These are phyloP conservation scores for Julus scandinavius DNA, from an alignment of 2,888 invertebrate species.

Conservation along the genomic window DNA sequence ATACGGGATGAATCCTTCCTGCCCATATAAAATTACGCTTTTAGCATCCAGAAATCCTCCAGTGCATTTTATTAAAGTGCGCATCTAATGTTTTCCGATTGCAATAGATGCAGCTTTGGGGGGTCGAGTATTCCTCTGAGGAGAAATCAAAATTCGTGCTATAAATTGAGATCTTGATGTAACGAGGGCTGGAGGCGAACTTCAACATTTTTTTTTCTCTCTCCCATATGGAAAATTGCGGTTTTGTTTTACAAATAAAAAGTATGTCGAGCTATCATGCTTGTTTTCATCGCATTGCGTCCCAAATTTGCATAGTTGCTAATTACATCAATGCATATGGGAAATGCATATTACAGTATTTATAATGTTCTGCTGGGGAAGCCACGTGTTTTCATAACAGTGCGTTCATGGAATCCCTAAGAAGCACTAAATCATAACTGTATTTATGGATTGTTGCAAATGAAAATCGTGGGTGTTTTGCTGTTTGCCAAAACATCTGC, in stretches of 20 bases:
- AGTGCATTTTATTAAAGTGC: conserved; percentile 23
- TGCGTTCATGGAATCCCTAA: neutral
- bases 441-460: neutral
- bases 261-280: neutral
- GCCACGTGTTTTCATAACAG: neutral
- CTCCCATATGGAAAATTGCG: conserved; percentile 16
- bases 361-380: neutral
- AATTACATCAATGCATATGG: neutral
- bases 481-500: conserved; percentile 13
- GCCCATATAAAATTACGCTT: neutral
- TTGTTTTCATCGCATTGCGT: neutral
- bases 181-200: conserved; percentile 10
- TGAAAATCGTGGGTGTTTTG: neutral
- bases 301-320: conserved; percentile 24
- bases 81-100: conserved; percentile 32
- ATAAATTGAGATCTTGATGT: conserved; percentile 7
- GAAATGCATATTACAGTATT: neutral
- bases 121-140: neutral
- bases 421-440: neutral
- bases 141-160: conserved; percentile 7
- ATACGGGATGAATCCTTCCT: neutral
- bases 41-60: neutral
- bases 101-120: conserved; percentile 18
- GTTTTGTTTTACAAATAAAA: conserved; percentile 42
- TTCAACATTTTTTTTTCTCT: neutral